Conservation (phyloP, 2,888 invertebrate genomes). For the Microctonus hyperodae region DNA sequence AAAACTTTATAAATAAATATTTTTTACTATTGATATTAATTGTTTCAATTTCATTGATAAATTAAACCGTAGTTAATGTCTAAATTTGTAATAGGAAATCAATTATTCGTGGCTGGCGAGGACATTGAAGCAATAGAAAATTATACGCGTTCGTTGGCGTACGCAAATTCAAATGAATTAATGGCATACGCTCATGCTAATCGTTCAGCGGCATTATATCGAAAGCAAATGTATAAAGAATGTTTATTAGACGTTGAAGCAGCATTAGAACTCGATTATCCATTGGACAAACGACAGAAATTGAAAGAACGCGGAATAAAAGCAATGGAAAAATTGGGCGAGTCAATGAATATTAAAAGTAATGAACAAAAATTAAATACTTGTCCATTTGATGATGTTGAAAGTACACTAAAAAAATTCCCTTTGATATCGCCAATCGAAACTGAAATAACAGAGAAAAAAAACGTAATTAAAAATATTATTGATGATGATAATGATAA, state of each 20-base stretch:
- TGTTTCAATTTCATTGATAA: too few species aligned
- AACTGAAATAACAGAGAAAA: constrained; percentile 22
- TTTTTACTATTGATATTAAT: too few species aligned
- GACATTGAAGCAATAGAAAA: constrained; percentile 57
- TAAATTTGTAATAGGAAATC: constrained; percentile 11
- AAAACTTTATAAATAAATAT: too few species aligned
- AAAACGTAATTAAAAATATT: background rate
- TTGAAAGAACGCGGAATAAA: constrained; percentile 53
- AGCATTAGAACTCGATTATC: constrained; percentile 54
- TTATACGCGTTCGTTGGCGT: constrained; percentile 59
- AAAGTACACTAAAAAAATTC: constrained; percentile 33
- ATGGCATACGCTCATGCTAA: constrained; percentile 60
- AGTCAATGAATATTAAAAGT: constrained; percentile 32
- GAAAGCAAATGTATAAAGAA: constrained; percentile 55
- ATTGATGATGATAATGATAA: background rate
- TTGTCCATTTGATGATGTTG: constrained; percentile 23
- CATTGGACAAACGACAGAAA: constrained; percentile 55
- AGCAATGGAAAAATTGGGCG: constrained; percentile 50
- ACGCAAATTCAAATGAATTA: constrained; percentile 50
- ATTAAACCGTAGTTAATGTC: background rate
- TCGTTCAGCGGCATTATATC: constrained; percentile 59
- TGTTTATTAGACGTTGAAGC: constrained; percentile 58
- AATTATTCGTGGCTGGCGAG: constrained; percentile 46
- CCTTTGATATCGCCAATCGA: constrained; percentile 29
- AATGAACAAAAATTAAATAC: constrained; percentile 24